These are phyloP conservation scores for Halocynthia aurantium DNA, from an alignment of 23 tunicate genomes.

Conservation along the genomic window DNA sequence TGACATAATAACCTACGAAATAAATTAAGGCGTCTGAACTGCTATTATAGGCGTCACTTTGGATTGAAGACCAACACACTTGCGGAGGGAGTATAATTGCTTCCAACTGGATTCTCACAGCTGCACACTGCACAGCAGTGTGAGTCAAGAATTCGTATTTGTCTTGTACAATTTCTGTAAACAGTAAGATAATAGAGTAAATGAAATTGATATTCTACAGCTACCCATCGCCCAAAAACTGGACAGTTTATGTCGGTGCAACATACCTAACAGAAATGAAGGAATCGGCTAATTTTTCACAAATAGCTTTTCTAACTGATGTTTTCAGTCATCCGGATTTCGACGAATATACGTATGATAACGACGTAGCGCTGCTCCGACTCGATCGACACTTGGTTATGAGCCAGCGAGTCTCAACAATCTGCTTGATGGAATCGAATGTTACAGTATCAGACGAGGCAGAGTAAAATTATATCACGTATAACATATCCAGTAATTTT, in stretches of 20 bases:
- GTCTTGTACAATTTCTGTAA: background rate
- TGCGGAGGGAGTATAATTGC: conserved; percentile 90
- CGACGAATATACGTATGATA: conserved; percentile 52
- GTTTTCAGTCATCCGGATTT: conserved; percentile 33
- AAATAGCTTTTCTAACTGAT: conserved; percentile 31
- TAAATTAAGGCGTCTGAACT: no score
- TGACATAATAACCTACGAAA: no score
- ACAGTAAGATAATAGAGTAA: background rate
- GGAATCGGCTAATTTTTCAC: conserved; percentile 11
- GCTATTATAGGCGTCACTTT: conserved; percentile 49
- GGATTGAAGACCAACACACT: conserved; percentile 43
- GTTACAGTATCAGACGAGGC: conserved; percentile 1
- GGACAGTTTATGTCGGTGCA: conserved; percentile 76
- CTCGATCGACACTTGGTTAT: conserved; percentile 26
- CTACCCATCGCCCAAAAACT: conserved; percentile 33
- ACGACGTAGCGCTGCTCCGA: conserved; percentile 63
- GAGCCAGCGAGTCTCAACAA: conserved; percentile 9
- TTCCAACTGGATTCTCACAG: conserved; percentile 76
- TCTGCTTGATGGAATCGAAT: conserved; percentile 47
- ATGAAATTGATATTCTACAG: background rate
- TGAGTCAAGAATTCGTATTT: conserved; percentile 7
- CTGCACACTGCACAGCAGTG: conserved; percentile 81
- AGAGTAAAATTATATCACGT: conserved; percentile 5
- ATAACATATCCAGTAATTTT: background rate
- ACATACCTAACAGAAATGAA: conserved; percentile 19